phyloP scores from a whole-genome alignment of 2,888 invertebrate species.

The Apamea crenata region DNA sequence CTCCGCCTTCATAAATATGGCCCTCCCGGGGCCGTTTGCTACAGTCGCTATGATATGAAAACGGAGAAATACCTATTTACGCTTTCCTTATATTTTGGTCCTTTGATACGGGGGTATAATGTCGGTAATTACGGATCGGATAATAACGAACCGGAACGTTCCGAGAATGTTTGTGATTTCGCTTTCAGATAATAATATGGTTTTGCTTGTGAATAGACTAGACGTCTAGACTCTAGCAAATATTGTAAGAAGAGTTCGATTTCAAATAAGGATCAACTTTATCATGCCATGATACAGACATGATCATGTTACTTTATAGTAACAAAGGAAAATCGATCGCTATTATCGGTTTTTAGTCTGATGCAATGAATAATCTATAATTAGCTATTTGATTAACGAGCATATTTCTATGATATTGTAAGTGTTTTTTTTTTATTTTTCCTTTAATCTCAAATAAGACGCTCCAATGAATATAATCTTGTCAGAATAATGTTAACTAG shows the following conservation, averaged over 20 bases:
- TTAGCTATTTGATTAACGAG: not conserved
- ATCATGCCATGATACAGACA: too few relatives aligned
- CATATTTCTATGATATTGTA: not conserved
- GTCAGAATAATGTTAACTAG: not conserved
- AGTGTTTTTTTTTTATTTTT: not conserved
- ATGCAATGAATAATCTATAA: too few relatives aligned
- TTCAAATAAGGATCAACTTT: not conserved
- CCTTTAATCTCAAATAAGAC: not conserved
- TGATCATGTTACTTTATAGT: not conserved
- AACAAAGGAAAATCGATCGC: not conserved
- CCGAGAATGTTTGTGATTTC: constrained; percentile 32
- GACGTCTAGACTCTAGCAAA: constrained; percentile 15
- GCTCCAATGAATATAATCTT: too few relatives aligned
- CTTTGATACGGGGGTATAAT: constrained; percentile 56
- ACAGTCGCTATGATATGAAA: constrained; percentile 69
- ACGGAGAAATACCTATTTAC: constrained; percentile 66
- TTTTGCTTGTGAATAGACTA: constrained; percentile 11
- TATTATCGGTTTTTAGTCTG: not conserved
- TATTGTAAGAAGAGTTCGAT: not conserved
- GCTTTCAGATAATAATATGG: constrained; percentile 28
- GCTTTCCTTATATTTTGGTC: constrained; percentile 67
- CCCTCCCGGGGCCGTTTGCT: constrained; percentile 70
- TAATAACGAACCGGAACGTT: constrained; percentile 50
- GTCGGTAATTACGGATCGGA: constrained; percentile 60
- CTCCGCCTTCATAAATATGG: constrained; percentile 72